A percentile compares a stretch with the other conserved stretches of the same genome.
Evolutionary conservation across 2,113 vertebrate species (phyloP).

Genomic region (Mesitornis unicolor): DNA sequence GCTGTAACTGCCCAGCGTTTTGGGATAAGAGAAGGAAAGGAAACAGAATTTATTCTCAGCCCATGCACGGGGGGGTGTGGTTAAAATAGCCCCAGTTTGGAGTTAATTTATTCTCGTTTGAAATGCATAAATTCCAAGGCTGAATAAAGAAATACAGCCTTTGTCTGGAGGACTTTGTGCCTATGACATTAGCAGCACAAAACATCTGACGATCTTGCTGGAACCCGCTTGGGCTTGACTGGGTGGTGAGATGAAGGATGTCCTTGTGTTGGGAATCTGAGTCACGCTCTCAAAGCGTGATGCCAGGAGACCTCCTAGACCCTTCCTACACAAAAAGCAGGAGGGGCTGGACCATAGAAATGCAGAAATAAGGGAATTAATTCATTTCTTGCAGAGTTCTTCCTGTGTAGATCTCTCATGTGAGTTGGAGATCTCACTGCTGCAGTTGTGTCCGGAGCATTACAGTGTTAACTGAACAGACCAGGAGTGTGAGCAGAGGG

Average conservation of each 20-base stretch:
- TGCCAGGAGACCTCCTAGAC: background rate
- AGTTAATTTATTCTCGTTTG: background rate
- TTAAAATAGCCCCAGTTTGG: background rate
- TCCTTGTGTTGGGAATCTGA: constrained; percentile 7
- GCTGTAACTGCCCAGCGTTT: background rate
- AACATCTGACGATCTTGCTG: background rate
- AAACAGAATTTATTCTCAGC: background rate
- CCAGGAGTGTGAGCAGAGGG: background rate
- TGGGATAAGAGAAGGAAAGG: background rate
- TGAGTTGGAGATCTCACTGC: background rate
- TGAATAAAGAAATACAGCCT: background rate
- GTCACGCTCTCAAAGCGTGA: background rate
- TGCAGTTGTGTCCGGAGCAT: background rate
- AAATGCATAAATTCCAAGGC: background rate
- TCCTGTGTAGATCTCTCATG: background rate
- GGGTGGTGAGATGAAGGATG: constrained; percentile 21
- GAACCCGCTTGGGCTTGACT: background rate
- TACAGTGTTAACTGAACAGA: background rate
- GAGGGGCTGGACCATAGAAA: background rate
- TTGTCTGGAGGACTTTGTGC: background rate
- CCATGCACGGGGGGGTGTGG: background rate
- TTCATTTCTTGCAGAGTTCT: background rate
- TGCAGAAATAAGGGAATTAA: background rate
- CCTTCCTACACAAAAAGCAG: constrained; percentile 7
- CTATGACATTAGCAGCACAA: constrained; percentile 42